phyloP scores from a whole-genome alignment of 2,888 invertebrate genomes.

The Venusia cambrica region DNA sequence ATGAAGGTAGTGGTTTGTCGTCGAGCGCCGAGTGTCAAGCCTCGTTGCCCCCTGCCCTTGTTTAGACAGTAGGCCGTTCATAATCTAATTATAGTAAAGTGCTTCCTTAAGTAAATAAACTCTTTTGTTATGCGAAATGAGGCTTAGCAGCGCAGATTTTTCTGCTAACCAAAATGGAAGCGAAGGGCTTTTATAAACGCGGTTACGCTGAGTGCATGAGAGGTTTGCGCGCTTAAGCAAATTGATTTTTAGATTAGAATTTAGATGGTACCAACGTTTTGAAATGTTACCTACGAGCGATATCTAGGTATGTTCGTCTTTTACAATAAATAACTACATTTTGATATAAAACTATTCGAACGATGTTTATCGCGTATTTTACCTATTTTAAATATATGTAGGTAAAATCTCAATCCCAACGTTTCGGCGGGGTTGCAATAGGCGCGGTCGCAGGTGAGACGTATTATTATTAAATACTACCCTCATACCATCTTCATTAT shows the following conservation, averaged over 20 bases:
- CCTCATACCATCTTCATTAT: no score
- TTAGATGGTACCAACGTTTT: no score
- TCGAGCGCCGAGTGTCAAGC: slow-evolving; percentile 27
- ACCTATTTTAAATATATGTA: no score
- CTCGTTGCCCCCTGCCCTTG: slow-evolving; percentile 37
- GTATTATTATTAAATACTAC: no score
- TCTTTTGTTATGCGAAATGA: slow-evolving; percentile 53
- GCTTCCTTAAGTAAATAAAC: slow-evolving; percentile 59
- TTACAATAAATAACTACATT: no score
- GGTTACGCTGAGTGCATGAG: slow-evolving; percentile 12
- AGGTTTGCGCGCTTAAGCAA: slow-evolving; percentile 17
- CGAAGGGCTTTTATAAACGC: slow-evolving; percentile 16
- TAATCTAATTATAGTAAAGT: slow-evolving; percentile 60
- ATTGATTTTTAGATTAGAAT: slow-evolving; percentile 24
- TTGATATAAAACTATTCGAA: no score
- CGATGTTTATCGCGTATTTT: no score
- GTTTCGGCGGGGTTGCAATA: no score
- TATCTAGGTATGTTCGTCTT: no score
- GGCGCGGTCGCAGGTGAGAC: no score
- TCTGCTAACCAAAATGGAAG: slow-evolving; percentile 29
- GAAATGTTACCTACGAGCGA: no score
- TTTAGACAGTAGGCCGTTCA: slow-evolving; percentile 38
- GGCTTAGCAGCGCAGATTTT: slow-evolving; percentile 41
- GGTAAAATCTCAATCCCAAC: no score
- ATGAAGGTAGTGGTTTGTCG: slow-evolving; percentile 24